Percentiles rank a stretch among this genome's conserved stretches.
These are phyloP conservation scores for Drosophila formosana DNA, from an alignment of 2,888 invertebrate genomes.

Conservation along the genomic window DNA sequence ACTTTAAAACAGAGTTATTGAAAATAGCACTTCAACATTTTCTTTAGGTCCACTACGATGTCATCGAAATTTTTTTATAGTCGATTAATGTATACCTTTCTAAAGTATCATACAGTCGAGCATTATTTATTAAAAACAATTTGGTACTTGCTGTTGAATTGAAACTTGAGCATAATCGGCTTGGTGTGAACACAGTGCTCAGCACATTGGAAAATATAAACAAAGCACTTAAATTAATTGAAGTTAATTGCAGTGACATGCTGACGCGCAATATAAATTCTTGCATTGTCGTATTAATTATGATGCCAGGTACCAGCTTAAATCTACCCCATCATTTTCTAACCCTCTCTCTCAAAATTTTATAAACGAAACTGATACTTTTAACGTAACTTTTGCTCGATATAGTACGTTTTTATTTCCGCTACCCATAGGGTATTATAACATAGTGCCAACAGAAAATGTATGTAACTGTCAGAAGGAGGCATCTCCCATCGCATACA, in stretches of 20 bases:
- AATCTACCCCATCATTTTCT: neutral
- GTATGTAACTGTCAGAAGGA: too few species aligned
- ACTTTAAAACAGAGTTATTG: neutral
- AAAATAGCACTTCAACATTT: too few species aligned
- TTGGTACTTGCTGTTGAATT: constrained; percentile 17
- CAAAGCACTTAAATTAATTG: constrained; percentile 68
- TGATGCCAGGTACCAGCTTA: constrained; percentile 3
- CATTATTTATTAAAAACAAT: neutral
- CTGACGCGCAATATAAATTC: constrained; percentile 4
- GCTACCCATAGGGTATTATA: too few species aligned
- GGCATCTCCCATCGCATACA: too few species aligned
- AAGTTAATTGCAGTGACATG: constrained; percentile 56
- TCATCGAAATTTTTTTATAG: neutral
- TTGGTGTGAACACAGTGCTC: constrained; percentile 29
- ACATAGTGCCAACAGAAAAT: too few species aligned
- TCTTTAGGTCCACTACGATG: too few species aligned
- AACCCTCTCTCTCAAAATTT: too few species aligned
- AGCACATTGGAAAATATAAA: constrained; percentile 44
- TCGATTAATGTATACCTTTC: neutral
- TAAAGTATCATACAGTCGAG: neutral
- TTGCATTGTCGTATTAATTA: constrained; percentile 6
- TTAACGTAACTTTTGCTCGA: too few species aligned
- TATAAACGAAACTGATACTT: too few species aligned
- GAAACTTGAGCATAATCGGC: constrained; percentile 58
- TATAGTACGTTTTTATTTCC: too few species aligned